phyloP scores from a whole-genome alignment of 2,797 vertebrate species.

The Euthynnus affinis region DNA sequence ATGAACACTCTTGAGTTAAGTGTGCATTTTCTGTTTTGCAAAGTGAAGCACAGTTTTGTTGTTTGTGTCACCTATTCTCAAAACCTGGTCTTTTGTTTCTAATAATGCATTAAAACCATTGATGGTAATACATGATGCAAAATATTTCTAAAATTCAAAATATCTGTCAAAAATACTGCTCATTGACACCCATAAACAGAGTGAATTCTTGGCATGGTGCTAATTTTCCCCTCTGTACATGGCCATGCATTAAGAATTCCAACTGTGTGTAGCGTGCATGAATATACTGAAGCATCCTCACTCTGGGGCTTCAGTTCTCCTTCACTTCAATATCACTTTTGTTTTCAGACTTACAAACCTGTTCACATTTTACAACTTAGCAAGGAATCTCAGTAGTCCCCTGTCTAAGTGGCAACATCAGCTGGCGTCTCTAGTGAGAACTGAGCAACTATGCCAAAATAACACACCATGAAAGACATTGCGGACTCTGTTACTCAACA shows the following conservation, averaged over 20 bases:
- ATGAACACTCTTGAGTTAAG: background rate
- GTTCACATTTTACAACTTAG: constrained; percentile 53
- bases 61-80: background rate
- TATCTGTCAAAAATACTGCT: background rate
- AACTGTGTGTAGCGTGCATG: constrained; percentile 18
- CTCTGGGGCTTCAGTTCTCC: constrained; percentile 32
- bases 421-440: constrained; percentile 52
- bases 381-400: constrained; percentile 50
- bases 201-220: background rate
- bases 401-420: constrained; percentile 57
- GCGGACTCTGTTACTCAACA: constrained; percentile 60
- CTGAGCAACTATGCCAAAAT: constrained; percentile 65
- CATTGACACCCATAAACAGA: background rate
- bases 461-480: constrained; percentile 68
- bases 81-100: background rate
- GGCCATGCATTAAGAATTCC: constrained; percentile 27
- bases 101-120: background rate
- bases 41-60: background rate
- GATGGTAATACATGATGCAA: background rate
- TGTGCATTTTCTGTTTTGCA: background rate
- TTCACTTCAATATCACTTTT: constrained; percentile 47
- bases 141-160: background rate
- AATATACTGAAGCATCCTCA: constrained; percentile 5
- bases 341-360: constrained; percentile 49
- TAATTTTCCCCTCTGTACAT: background rate